Evolutionary conservation across 2,888 invertebrate species (phyloP).

Genomic region (Eledona agricola): DNA sequence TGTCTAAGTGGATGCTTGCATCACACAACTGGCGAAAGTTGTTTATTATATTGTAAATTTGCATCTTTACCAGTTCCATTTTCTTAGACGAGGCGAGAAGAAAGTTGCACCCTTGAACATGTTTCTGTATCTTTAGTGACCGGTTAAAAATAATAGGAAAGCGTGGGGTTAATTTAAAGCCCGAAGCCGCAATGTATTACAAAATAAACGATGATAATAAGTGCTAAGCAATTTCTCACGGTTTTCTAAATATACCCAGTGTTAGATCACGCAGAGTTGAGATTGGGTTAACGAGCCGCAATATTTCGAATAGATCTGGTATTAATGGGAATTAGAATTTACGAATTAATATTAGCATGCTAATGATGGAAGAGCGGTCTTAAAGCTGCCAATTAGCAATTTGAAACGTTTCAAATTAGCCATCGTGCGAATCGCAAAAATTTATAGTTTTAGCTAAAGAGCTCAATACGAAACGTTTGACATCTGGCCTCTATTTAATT

Average conservation of each 20-base stretch:
- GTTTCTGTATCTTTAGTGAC: no score
- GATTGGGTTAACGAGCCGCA: slow-evolving; percentile 15
- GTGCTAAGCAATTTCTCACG: background rate
- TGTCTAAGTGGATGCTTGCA: slow-evolving; percentile 1
- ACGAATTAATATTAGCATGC: slow-evolving; percentile 13
- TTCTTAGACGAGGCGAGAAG: no score
- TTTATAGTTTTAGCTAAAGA: slow-evolving; percentile 27
- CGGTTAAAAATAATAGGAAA: no score
- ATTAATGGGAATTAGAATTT: slow-evolving; percentile 11
- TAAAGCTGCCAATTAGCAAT: slow-evolving; percentile 13
- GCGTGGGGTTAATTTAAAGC: no score
- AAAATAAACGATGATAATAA: slow-evolving; percentile 4
- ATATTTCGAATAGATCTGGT: background rate
- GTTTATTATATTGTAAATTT: slow-evolving; percentile 2
- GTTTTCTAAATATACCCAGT: background rate
- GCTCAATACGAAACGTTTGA: slow-evolving; percentile 47
- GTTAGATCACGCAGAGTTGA: background rate
- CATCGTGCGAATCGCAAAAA: slow-evolving; percentile 10
- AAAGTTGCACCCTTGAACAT: no score
- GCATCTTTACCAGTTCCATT: no score
- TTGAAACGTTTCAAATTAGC: slow-evolving; percentile 2
- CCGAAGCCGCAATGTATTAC: no score
- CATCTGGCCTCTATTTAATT: slow-evolving; percentile 51
- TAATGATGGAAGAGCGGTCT: slow-evolving; percentile 5
- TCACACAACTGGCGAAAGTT: slow-evolving; percentile 5